Base-by-base conservation (phyloP, 2,888 invertebrate species). In the Rotaria macrura region DNA sequence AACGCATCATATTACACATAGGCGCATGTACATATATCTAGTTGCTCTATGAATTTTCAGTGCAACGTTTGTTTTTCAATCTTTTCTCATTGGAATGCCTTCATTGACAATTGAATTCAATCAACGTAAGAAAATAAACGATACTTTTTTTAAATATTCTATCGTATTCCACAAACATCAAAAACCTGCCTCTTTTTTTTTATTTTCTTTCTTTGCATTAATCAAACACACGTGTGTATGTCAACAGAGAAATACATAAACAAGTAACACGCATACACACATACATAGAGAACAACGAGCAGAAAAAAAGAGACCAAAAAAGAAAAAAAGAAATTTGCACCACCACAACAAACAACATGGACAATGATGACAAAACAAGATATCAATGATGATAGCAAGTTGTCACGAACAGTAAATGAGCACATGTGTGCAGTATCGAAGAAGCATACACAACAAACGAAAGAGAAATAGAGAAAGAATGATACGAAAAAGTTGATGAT, bases 171-270 rank as follows among this genome's bases (percentile, higher is more conserved):
- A 34, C 17, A 65, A 65, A 65, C 65, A 55, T 55, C 55, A 55
- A 55, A 55, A 55, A 29, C 25, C 14, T 57, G 14, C 25, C 34
- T 65, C 65, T 65, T 29, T 65, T 65, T 65, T 14, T 34, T n/a
- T n/a, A n/a, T n/a, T n/a, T n/a, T n/a, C n/a, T 65, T 65, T 65
- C 65, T 65, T 65, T 65, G 65, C 65, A 65, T 65, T 65, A 65
- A 65, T 65, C 65, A 65, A 65, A 65, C 65, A 65, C 65, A 65
- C 34, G n/a, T 65, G 65, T 65, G 65, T 65, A 65, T 65, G 65
- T 65, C 65, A 65, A 65, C 65, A 65, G 65, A 65, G 65, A 65
- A 65, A 65, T 65, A 65, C 65, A 65, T 29, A 65, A 65, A 65
- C 65, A 65, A 65, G 34, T 29, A 34, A 65, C 34, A 65, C 65